Base-by-base conservation (phyloP, 1,140 invertebrate species). In the Mesaphorura yosii region DNA sequence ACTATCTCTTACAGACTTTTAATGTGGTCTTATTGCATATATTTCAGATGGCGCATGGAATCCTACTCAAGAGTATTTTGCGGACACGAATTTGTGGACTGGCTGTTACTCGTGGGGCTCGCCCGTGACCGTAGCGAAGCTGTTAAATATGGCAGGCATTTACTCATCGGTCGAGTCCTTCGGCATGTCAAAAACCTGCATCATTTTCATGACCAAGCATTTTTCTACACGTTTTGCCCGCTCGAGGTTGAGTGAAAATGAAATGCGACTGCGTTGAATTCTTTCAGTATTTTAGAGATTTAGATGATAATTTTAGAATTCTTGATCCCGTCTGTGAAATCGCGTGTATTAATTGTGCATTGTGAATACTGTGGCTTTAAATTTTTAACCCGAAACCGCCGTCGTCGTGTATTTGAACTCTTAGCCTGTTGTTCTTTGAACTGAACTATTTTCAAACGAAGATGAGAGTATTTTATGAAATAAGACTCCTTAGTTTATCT, bases 141-240 rank as follows among this genome's bases (percentile, higher is more conserved):
- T 17, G 75, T 84, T 1, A 75, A 74, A 28, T 93, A 91, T 70
- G 88, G 85, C n/a, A 74, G 79, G 22, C 80, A 84, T 65, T 72
- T 96, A 5, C 69, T 94, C 1, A 80, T 85, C 65, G 87, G 87
- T 12, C 74, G 86, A 51, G 79, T 93, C 4, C 75, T 95, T 20
- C 73, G 79, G 47, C 89, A 95, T 69, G 76, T 92, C 20, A 80
- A 84, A 59, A 76, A 81, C 47, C 77, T 81, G 12, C 81, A 89
- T 66, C 82, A 89, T 68, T 94, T 94, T 57, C 69, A 71, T 55
- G 72, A 77, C 59, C 65, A 70, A 56, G 66, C 69, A 5, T 70
- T 73, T 51, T 73, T 76, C 58, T 77, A 76, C 53, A 65, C 61
- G 1, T 70, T 69, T 34, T 10, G 25, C 20, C 46, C 53, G 14